Base-by-base conservation (phyloP, 2,888 invertebrate genomes). In the Calameuta filiformis region DNA sequence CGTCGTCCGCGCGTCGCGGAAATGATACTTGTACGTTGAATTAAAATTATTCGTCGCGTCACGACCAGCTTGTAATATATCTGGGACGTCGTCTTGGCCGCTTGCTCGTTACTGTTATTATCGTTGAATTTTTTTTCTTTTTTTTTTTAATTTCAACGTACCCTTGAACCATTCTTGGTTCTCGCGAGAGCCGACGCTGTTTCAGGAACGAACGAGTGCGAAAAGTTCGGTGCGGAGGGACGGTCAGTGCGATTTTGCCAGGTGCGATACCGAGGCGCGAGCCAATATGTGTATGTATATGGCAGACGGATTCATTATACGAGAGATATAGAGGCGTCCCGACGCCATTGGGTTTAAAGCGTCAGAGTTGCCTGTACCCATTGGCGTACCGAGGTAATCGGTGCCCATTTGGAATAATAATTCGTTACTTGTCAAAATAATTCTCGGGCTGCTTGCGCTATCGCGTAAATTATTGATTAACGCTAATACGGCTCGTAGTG, bases 261-360 rank as follows among this genome's bases (percentile, higher is more conserved):
- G 84, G 79, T 83, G 85, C 85, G 85, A 88, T 87, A 23, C 23
- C 40, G n/a, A n/a, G n/a, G 40, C 12, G 40, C 15, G 40, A 15
- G 40, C 4, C 23, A 23, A 56, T 56, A 31, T 31, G 1, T 31
- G 0, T 23, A 56, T 40, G 15, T 40, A 15, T 37, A 37, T 15
- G 12, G 9, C 56, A 6, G 56, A 23, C 56, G 9, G 6, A 56
- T 23, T 56, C 23, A 9, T 56, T 56, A 23, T 56, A 56, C 2
- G 56, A 23, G 56, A 23, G 23, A 56, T 15, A 23, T 23, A 56
- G 40, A 40, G 56, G 9, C 23, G 56, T 79, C 80, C 76, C 83
- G 83, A 85, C 87, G 87, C 85, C 87, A 86, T 85, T 89, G 87
- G 84, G 79, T 84, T 87, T 86, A 84, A 87, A 87, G 85, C 78